These are phyloP conservation scores for Euborellia annulipes DNA, from an alignment of 1,140 invertebrate species.

Conservation along the genomic window DNA sequence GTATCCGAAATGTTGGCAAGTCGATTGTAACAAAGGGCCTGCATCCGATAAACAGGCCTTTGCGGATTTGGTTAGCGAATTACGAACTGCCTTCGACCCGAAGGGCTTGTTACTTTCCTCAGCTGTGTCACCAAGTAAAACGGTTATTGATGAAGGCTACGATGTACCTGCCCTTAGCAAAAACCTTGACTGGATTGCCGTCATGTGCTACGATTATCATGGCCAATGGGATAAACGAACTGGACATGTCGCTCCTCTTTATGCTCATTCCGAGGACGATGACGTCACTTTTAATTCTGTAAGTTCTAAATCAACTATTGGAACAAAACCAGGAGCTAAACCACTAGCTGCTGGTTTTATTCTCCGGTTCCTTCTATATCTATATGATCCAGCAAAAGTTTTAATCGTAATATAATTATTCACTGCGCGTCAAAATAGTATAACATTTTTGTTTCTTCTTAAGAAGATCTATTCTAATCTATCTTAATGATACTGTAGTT, in stretches of 20 bases:
- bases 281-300: slow-evolving; percentile 62
- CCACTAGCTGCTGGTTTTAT: too few species aligned
- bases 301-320: too few species aligned
- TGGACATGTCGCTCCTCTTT: slow-evolving; percentile 73
- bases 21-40: slow-evolving; percentile 61
- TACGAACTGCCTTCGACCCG: slow-evolving; percentile 50
- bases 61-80: slow-evolving; percentile 47
- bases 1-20: slow-evolving; percentile 56
- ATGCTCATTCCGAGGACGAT: slow-evolving; percentile 49
- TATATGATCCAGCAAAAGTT: too few species aligned
- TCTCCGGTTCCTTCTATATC: too few species aligned
- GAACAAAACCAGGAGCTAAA: too few species aligned
- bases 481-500: too few species aligned
- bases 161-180: slow-evolving; percentile 50
- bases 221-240: slow-evolving; percentile 83
- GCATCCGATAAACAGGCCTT: slow-evolving; percentile 62
- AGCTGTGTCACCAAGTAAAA: slow-evolving; percentile 71
- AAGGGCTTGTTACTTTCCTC: slow-evolving; percentile 56
- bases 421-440: too few species aligned
- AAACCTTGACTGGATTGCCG: slow-evolving; percentile 72
- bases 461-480: too few species aligned
- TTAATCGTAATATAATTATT: too few species aligned
- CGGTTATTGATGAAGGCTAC: slow-evolving; percentile 63
- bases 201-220: slow-evolving; percentile 84
- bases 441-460: too few species aligned